A percentile compares a stretch with the other conserved stretches of the same genome.
Conservation (phyloP, 1,140 invertebrate genomes). For the Potamilus streckersoni region DNA sequence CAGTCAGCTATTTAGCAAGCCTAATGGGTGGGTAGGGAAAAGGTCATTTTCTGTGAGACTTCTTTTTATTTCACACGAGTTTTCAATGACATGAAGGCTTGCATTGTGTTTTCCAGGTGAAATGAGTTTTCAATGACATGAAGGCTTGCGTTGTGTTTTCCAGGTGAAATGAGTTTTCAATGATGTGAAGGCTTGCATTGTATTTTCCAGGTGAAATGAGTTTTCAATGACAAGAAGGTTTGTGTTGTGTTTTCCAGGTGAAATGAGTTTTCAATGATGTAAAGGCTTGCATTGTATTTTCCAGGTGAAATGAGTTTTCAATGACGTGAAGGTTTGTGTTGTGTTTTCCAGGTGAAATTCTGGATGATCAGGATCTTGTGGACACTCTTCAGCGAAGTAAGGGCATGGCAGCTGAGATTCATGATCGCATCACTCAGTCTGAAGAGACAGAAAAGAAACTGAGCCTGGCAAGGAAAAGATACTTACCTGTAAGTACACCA, state of each 20-base stretch:
- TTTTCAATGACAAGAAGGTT: too few species aligned
- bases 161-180: too few species aligned
- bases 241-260: too few species aligned
- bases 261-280: too few species aligned
- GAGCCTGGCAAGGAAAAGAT: conserved; percentile 60
- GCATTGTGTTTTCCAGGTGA: too few species aligned
- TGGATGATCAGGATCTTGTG: conserved; percentile 66
- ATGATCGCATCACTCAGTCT: conserved; percentile 58
- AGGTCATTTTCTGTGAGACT: background rate
- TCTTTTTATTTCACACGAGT: background rate
- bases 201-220: too few species aligned
- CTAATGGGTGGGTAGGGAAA: too few species aligned
- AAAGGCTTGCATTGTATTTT: too few species aligned
- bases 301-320: background rate
- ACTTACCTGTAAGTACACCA: conserved; percentile 64
- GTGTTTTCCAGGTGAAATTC: conserved; percentile 56
- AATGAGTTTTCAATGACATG: too few species aligned
- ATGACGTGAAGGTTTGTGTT: background rate
- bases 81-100: background rate
- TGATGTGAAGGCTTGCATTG: too few species aligned
- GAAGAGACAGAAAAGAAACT: conserved; percentile 64
- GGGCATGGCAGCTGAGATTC: conserved; percentile 62
- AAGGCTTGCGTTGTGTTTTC: too few species aligned
- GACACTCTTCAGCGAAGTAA: conserved; percentile 65
- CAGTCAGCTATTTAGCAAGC: too few species aligned